Conservation (phyloP, 2,888 invertebrate genomes). For the Phyto melanocephala region DNA sequence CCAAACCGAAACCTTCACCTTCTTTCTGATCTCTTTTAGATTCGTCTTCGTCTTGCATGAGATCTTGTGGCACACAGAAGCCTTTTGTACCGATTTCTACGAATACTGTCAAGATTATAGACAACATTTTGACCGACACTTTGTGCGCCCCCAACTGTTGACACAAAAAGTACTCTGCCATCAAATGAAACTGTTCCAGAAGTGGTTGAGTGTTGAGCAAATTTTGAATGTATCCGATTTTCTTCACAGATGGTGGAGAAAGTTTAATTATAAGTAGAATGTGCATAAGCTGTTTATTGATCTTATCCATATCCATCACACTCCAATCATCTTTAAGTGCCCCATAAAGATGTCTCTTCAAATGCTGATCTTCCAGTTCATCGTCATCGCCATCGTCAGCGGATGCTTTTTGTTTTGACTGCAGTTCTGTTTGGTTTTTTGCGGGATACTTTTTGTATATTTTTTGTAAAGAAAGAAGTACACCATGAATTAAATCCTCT, state of each 20-base stretch:
- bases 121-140: slow-evolving; percentile 89
- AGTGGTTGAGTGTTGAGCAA: slow-evolving; percentile 81
- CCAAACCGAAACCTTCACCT: slow-evolving; percentile 91
- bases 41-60: slow-evolving; percentile 86
- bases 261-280: slow-evolving; percentile 79
- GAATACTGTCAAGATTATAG: slow-evolving; percentile 90
- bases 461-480: slow-evolving; percentile 82
- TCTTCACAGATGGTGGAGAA: slow-evolving; percentile 73
- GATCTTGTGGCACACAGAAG: slow-evolving; percentile 94
- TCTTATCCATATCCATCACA: slow-evolving; percentile 81
- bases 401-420: slow-evolving; percentile 38
- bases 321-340: slow-evolving; percentile 83
- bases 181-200: slow-evolving; percentile 86
- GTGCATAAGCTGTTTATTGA: slow-evolving; percentile 77
- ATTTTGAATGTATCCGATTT: slow-evolving; percentile 68
- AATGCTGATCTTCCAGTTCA: slow-evolving; percentile 80
- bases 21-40: slow-evolving; percentile 80
- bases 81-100: slow-evolving; percentile 91
- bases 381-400: slow-evolving; percentile 51
- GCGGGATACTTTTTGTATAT: slow-evolving; percentile 80
- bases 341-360: slow-evolving; percentile 84
- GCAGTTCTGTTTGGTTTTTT: slow-evolving; percentile 38
- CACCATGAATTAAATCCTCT: slow-evolving; percentile 80
- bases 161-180: slow-evolving; percentile 89
- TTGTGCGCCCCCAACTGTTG: slow-evolving; percentile 89